Base-by-base conservation (phyloP, 2,888 invertebrate species). In the Galerucella nymphaeae region DNA sequence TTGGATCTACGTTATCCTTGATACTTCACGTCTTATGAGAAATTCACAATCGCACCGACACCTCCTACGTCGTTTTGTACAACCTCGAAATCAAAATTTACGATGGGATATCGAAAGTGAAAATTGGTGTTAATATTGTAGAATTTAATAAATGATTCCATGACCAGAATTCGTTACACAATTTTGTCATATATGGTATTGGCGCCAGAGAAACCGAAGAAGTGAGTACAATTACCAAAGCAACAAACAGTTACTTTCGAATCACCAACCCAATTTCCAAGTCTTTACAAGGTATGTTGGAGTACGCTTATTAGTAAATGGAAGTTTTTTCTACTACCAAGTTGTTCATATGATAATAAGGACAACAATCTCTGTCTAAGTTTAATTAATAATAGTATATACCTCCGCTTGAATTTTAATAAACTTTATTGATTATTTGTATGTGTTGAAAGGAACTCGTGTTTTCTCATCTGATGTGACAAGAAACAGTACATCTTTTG, bases 41-140 rank as follows among this genome's bases (percentile, higher is more conserved):
- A 59, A 59, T 59, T 59, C 10, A 59, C 6, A 38, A 30, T 38
- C n/a, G 59, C 30, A 59, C 30, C 59, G 59, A 62, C 61, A 62
- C 61, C 61, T 42, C 61, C 61, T 42, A 62, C 61, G 41, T 45
- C 61, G 42, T 42, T 69, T 64, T 61, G 63, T 63, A 42, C 55
- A 70, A 55, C 70, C 70, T 70, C 70, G 70, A 70, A 67, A 67
- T 45, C 48, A 16, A 67, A 70, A 70, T 70, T 70, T 70, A 70
- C 63, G 70, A 70, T 70, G 70, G 70, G 70, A 70, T 70, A 70
- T 70, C 63, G 70, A 70, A 70, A 70, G 70, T 70, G 63, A 70
- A 70, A 70, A 70, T 70, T 70, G 70, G 70, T 70, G 70, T 70
- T 70, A 70, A 70, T 70, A 70, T 70, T 70, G 70, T 70, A 55